phyloP scores from a whole-genome alignment of 2,888 invertebrate genomes.

The Cheilosia variabilis region DNA sequence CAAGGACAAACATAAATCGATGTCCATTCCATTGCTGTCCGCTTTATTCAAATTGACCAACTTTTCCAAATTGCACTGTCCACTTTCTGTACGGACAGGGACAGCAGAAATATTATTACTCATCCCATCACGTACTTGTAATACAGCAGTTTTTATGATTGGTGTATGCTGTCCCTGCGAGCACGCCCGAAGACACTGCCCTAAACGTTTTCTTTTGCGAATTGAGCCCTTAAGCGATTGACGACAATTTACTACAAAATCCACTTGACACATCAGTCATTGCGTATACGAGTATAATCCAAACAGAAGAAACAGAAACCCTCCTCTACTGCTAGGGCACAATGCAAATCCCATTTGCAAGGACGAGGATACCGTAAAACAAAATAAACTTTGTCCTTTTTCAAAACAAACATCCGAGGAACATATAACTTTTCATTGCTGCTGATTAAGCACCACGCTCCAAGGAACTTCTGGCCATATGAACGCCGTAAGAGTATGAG shows the following conservation, averaged over 20 bases:
- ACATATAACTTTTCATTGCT: constrained; percentile 49
- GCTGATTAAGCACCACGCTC: constrained; percentile 41
- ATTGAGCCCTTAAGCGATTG: constrained; percentile 50
- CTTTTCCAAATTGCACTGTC: not conserved
- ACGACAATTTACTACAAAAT: constrained; percentile 60
- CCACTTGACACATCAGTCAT: constrained; percentile 37
- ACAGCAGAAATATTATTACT: not conserved
- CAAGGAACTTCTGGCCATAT: constrained; percentile 21
- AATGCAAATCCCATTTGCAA: constrained; percentile 62
- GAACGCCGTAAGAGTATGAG: not conserved
- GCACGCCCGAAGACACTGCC: constrained; percentile 9
- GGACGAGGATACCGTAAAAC: constrained; percentile 57
- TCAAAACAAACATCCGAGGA: constrained; percentile 40
- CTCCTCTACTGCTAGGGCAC: not conserved
- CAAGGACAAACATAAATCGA: too few relatives aligned
- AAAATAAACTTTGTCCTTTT: constrained; percentile 42
- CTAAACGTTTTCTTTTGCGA: constrained; percentile 38
- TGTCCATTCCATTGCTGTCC: too few relatives aligned
- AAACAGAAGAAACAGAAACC: not conserved
- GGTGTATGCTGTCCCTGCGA: constrained; percentile 21
- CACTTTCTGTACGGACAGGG: too few relatives aligned
- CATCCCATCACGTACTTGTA: not conserved
- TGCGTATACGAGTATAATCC: not conserved
- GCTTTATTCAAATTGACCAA: too few relatives aligned
- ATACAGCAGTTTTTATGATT: constrained; percentile 14